Evolutionary conservation across 2,888 invertebrate species (phyloP).

Genomic region (Elmis aenea): DNA sequence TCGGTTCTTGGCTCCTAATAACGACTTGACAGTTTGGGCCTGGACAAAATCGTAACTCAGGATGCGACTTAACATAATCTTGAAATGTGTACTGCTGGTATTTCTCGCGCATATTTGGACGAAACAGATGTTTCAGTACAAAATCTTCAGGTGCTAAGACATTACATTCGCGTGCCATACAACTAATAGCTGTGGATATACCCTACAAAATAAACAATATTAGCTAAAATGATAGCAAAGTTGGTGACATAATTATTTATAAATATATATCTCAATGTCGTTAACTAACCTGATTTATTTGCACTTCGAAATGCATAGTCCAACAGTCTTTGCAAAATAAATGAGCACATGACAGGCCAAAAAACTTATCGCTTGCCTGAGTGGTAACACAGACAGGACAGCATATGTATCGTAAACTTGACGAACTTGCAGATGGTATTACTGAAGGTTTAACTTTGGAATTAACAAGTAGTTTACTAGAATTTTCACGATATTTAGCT

Average conservation of each 20-base stretch:
- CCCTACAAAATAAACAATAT: constrained; percentile 47
- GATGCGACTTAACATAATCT: constrained; percentile 93
- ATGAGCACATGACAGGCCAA: constrained; percentile 83
- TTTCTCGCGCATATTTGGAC: constrained; percentile 79
- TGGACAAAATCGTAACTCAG: constrained; percentile 87
- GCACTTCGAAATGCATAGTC: constrained; percentile 93
- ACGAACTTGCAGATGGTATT: constrained; percentile 40
- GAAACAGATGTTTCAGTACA: constrained; percentile 78
- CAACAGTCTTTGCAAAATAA: constrained; percentile 95
- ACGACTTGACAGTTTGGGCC: constrained; percentile 93
- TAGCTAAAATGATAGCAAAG: too few species aligned
- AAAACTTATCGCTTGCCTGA: constrained; percentile 66
- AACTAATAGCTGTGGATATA: constrained; percentile 81
- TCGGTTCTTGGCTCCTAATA: constrained; percentile 74
- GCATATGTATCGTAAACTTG: constrained; percentile 38
- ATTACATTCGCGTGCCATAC: constrained; percentile 94
- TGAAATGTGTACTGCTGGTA: constrained; percentile 95
- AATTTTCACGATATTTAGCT: constrained; percentile 74
- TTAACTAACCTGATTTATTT: constrained; percentile 76
- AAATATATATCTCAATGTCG: too few species aligned
- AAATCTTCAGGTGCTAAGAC: constrained; percentile 95
- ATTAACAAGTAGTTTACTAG: constrained; percentile 52
- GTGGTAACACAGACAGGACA: constrained; percentile 76
- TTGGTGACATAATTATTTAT: too few species aligned
- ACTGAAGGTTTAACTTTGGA: constrained; percentile 56